Conservation (phyloP, 2,888 invertebrate species). For the Nowickia ferox region DNA sequence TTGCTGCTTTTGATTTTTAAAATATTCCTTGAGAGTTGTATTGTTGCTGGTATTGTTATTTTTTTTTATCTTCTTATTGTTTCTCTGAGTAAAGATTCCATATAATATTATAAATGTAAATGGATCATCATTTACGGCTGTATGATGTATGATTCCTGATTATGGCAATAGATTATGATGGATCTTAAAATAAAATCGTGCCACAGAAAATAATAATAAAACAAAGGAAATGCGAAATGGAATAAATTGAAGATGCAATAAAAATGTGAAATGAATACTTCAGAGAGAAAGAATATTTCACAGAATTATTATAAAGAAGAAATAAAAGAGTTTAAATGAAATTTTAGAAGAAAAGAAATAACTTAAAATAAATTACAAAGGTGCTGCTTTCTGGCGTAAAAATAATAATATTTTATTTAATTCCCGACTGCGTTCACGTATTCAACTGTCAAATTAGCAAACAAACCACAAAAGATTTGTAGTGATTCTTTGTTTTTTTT, state of each 20-base stretch:
- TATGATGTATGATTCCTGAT: constrained; percentile 49
- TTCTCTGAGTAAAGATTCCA: background rate
- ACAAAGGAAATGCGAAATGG: background rate
- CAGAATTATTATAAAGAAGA: background rate
- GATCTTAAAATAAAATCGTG: constrained; percentile 30
- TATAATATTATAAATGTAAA: constrained; percentile 31
- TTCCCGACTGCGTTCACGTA: background rate
- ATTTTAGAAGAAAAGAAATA: background rate
- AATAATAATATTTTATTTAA: background rate
- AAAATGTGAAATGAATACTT: background rate
- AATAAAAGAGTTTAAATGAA: background rate
- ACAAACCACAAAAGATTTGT: background rate
- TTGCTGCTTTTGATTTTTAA: constrained; percentile 6
- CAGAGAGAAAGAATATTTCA: background rate
- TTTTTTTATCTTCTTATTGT: background rate
- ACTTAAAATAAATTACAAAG: background rate
- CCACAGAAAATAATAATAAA: constrained; percentile 2
- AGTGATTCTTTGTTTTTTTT: background rate
- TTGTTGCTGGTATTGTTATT: background rate
- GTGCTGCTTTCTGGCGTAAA: too few species aligned
- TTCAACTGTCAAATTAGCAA: background rate
- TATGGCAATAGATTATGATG: constrained; percentile 61
- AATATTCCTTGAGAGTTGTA: constrained; percentile 2
- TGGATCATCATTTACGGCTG: constrained; percentile 15
- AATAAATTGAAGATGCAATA: background rate